Evolutionary conservation across 2,797 vertebrate species (phyloP).

Genomic region (Peromyscus eremicus): DNA sequence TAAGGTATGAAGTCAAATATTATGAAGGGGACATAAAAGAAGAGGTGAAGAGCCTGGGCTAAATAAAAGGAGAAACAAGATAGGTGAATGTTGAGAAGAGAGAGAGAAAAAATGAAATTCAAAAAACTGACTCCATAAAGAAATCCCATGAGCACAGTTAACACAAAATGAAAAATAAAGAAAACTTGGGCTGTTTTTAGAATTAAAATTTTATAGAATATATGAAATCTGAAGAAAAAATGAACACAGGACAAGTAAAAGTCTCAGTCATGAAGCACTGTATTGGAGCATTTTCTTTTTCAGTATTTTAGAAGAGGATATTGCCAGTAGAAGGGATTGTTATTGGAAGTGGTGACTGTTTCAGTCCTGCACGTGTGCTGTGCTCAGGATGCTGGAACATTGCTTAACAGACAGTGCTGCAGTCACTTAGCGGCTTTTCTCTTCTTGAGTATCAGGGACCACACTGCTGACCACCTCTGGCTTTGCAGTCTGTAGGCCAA

Average conservation of each 20-base stretch:
- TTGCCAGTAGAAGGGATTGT: neutral
- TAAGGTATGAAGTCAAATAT: neutral
- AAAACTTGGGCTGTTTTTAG: neutral
- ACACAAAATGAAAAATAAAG: neutral
- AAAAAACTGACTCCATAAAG: neutral
- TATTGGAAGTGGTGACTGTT: neutral
- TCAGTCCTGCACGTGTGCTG: neutral
- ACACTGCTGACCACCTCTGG: neutral
- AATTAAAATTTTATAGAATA: neutral
- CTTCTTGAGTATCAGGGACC: neutral
- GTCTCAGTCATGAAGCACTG: no score
- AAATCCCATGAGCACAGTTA: neutral
- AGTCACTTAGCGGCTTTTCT: neutral
- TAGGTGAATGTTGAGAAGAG: neutral
- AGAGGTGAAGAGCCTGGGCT: neutral
- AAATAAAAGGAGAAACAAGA: neutral
- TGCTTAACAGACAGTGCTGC: neutral
- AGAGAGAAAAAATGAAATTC: neutral
- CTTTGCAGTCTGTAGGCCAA: neutral
- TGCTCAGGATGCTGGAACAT: neutral
- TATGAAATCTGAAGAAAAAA: neutral
- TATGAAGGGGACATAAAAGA: neutral
- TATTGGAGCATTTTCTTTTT: neutral
- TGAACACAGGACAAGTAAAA: no score
- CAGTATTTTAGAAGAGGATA: neutral